Evolutionary conservation across 1,140 invertebrate species (phyloP), one percentile per base, ranked within the genome.

Genomic region (Bombus haemorrhoidalis): DNA sequence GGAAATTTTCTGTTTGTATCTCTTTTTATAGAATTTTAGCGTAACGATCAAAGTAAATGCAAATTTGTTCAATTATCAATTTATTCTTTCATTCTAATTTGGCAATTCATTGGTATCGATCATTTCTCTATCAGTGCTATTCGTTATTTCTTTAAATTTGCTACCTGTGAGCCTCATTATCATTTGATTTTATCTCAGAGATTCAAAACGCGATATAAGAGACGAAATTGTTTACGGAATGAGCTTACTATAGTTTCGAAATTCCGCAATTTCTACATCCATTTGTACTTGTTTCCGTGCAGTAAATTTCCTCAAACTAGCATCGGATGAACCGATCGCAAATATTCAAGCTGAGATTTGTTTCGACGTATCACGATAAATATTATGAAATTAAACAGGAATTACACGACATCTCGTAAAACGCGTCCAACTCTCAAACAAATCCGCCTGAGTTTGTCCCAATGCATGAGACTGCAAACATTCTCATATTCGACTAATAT

Each of bases 401-500:
- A 64, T 74, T 77, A 32, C 13, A 75, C 13, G 66, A 18, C 53
- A 28, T 68, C 62, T 39, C 18, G 34, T 53, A 64, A 74, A 59
- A 53, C 37, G 62, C 32, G 37, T 34, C 13, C 41, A 28, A 25
- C 28, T 15, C 28, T 6, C 25, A 68, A 83, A 76, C 62, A 76
- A 83, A 57, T 83, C 57, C 57, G 18, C 13, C 41, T 22, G 59
- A 62, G 25, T 83, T 66, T 66, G 72, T 53, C 13, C 15, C 22
- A 62, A 53, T 18, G 25, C 25, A 66, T 28, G 57, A 53, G 32
- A 75, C 41, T 43, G 41, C 41, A 57, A 74, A 75, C 72, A 83
- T 18, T 34, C 43, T 64, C 73, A 53, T 34, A 64, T 75, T 47
- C 22, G 13, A n/a, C 72, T 68, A 83, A 83, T 68, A 83, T 83